phyloP scores from a whole-genome alignment of 2,888 invertebrate genomes.

The Microchrysa polita region DNA sequence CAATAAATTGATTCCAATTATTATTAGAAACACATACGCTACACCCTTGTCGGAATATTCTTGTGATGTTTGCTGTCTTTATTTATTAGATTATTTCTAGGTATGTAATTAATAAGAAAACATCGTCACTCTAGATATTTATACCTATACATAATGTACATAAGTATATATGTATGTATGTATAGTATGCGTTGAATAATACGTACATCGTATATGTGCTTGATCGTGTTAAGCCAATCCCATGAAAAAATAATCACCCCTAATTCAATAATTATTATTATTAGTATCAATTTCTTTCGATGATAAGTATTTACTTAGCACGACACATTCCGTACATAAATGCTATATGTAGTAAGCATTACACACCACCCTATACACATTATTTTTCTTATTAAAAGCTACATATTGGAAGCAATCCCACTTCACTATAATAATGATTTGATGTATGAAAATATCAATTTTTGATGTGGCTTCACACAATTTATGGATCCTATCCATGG shows the following conservation, averaged over 20 bases:
- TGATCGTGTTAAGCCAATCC: neutral
- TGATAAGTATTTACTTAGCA: neutral
- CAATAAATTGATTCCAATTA: neutral
- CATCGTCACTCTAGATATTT: neutral
- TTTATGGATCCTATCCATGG: constrained; percentile 22
- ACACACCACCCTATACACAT: no score
- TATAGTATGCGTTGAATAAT: no score
- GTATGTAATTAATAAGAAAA: neutral
- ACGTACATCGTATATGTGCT: no score
- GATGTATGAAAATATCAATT: constrained; percentile 5
- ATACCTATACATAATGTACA: no score
- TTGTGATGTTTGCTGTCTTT: constrained; percentile 1
- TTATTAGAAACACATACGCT: neutral
- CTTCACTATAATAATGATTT: constrained; percentile 1
- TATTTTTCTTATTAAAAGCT: neutral
- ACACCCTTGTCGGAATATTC: neutral
- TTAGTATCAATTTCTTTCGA: constrained; percentile 21
- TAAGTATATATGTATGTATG: no score
- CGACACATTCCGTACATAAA: neutral
- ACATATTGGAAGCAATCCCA: constrained; percentile 4
- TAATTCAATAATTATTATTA: constrained; percentile 11
- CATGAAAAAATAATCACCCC: neutral
- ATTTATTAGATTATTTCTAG: constrained; percentile 3
- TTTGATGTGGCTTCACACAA: neutral
- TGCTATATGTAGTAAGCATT: no score